These are phyloP conservation scores for Ploceus nigricollis DNA, from an alignment of 2,113 vertebrate genomes.

Conservation along the genomic window DNA sequence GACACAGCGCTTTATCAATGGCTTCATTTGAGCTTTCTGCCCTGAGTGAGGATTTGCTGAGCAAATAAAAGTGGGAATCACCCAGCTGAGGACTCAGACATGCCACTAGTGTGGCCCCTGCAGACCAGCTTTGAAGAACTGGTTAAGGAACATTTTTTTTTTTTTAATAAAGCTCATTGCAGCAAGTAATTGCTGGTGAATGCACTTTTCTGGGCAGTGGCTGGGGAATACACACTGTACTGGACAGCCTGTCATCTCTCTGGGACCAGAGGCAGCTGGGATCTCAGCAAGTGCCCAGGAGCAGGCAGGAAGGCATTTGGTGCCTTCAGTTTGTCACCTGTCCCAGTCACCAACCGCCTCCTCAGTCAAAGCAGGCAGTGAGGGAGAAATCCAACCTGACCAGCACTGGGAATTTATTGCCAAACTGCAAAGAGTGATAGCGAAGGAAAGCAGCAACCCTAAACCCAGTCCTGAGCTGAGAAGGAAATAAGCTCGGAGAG, in stretches of 20 bases:
- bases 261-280: not conserved
- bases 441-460: not conserved
- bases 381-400: not conserved
- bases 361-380: accelerated
- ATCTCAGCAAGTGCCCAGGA: not conserved
- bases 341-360: not conserved
- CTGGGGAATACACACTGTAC: not conserved
- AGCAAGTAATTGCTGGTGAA: not conserved
- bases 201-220: accelerated
- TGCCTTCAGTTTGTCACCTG: not conserved
- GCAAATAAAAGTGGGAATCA: not conserved
- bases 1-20: accelerated
- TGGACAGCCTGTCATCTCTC: not conserved
- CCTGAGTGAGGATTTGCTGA: not conserved
- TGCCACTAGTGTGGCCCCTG: not conserved
- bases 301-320: not conserved
- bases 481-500: not conserved
- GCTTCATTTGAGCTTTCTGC: not conserved
- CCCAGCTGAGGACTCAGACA: not conserved
- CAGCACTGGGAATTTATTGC: accelerated
- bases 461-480: not conserved
- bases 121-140: not conserved
- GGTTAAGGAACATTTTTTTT: not conserved
- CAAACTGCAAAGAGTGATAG: not conserved
- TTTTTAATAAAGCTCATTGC: not conserved